phyloP scores from a whole-genome alignment of 2,797 vertebrate genomes.

The Allobates femoralis region DNA sequence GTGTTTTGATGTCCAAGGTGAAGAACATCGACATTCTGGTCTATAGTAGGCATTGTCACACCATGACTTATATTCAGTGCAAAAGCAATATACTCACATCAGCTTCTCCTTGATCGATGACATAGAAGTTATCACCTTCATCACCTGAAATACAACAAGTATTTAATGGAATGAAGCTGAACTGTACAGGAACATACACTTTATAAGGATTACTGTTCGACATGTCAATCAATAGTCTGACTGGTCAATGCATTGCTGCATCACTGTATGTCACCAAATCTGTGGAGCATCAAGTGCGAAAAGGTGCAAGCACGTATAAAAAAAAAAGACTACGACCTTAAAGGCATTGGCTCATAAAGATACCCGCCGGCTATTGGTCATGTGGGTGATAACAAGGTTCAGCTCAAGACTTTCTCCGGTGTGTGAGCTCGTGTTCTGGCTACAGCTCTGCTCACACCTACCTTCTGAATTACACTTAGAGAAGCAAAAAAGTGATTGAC shows the following conservation, averaged over 20 bases:
- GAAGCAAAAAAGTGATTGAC: too few species aligned
- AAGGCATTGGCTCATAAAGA: not conserved
- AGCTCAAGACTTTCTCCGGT: not conserved
- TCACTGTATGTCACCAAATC: not conserved
- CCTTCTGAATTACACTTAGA: too few species aligned
- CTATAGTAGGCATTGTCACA: not conserved
- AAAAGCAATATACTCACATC: slow-evolving; percentile 83
- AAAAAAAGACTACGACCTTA: not conserved
- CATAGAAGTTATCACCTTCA: slow-evolving; percentile 98
- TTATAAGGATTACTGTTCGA: not conserved
- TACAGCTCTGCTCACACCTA: not conserved
- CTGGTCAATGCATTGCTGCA: too few species aligned
- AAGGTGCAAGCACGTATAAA: not conserved
- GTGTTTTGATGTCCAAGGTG: too few species aligned
- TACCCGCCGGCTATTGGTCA: not conserved
- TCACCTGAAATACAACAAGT: slow-evolving; percentile 81
- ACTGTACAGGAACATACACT: not conserved
- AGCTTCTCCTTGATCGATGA: slow-evolving; percentile 97
- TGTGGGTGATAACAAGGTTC: not conserved
- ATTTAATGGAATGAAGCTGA: not conserved
- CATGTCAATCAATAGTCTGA: not conserved
- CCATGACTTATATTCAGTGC: not conserved
- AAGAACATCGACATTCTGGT: too few species aligned
- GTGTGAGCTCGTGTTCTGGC: too few species aligned
- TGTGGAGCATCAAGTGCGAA: not conserved